Evolutionary conservation across 2,113 vertebrate genomes (phyloP), one percentile per base, ranked within the genome.

Genomic region (Brienomyrus brachyistius): DNA sequence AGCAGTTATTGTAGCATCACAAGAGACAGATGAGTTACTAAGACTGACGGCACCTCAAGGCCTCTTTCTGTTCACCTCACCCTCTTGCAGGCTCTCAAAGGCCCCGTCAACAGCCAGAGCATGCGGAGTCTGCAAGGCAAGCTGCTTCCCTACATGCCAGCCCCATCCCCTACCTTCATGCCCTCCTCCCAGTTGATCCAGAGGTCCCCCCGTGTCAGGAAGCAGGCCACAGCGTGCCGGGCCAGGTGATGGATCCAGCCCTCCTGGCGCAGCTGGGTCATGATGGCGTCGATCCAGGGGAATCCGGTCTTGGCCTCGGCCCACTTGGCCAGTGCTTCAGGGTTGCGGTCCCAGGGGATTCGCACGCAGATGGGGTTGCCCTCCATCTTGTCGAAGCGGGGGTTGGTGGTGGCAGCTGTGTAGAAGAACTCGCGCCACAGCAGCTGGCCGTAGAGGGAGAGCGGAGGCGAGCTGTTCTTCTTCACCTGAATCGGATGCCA

Each of bases 121-220:
- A 48, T 47, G 19, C 40, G 1, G n/a, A 27, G 3, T 47, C 82
- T 11, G 45, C 48, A 51, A 50, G 27, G 85, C 43, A 43, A 11
- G 21, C 50, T 1, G 8, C n/a, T 27, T 66, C 59, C 59, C 59
- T 52, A 54, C 86, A 11, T 5, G 6, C 6, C 21, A 21, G 17
- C 74, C 48, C 11, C 88, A 6, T 47, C 50, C 70, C 50, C 17
- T 88, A 92, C 92, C 92, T 92, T 92, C 93, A 94, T 92, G 54
- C 93, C 93, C 90, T 94, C 93, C 91, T 94, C 93, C 93, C 93
- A 94, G 91, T 90, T 93, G 92, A 94, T 93, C 93, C 93, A 94
- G 74, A 94, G 92, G 89, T 94, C 93, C 54, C 93, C 93, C 0
- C 93, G 87, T 13, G 93, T 94, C 51, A 94, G 92, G 89, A 94